Evolutionary conservation across 2,888 invertebrate genomes (phyloP).

Genomic region (Trissolcus japonicus): DNA sequence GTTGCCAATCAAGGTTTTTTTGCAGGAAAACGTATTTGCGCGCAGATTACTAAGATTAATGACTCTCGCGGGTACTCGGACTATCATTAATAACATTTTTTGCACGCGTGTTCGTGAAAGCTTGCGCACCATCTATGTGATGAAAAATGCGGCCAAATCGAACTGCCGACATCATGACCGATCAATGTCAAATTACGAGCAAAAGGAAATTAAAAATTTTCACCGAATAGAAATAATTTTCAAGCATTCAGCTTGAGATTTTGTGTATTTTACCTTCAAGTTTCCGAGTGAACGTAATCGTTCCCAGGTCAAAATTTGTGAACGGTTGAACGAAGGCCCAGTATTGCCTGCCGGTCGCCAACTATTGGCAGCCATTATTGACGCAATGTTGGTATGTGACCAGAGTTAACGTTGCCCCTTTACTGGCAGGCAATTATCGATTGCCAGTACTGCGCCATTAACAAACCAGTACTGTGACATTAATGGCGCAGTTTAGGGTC

Average conservation of each 20-base stretch:
- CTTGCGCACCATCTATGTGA: slow-evolving; percentile 32
- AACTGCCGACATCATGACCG: slow-evolving; percentile 32
- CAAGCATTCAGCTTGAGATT: not conserved
- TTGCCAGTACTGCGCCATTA: too few relatives aligned
- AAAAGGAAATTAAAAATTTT: slow-evolving; percentile 17
- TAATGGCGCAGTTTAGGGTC: too few relatives aligned
- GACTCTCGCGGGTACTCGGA: slow-evolving; percentile 59
- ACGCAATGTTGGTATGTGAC: too few relatives aligned
- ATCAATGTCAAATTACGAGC: slow-evolving; percentile 33
- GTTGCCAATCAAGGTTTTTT: slow-evolving; percentile 62
- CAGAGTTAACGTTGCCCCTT: too few relatives aligned
- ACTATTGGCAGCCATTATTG: too few relatives aligned
- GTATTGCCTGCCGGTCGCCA: too few relatives aligned
- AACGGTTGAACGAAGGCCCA: too few relatives aligned
- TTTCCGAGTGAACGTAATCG: slow-evolving; percentile 1
- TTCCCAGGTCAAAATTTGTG: too few relatives aligned
- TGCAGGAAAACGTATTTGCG: slow-evolving; percentile 61
- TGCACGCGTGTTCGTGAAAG: slow-evolving; percentile 44
- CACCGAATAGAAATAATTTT: slow-evolving; percentile 17
- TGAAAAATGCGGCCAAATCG: slow-evolving; percentile 45
- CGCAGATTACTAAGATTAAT: slow-evolving; percentile 62
- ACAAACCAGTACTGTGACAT: too few relatives aligned
- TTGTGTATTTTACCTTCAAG: slow-evolving; percentile 25
- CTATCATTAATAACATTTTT: slow-evolving; percentile 65
- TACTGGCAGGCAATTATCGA: too few relatives aligned